Conservation (phyloP, 64 coral and sea anemone genomes). For the Trachythela sp. region DNA sequence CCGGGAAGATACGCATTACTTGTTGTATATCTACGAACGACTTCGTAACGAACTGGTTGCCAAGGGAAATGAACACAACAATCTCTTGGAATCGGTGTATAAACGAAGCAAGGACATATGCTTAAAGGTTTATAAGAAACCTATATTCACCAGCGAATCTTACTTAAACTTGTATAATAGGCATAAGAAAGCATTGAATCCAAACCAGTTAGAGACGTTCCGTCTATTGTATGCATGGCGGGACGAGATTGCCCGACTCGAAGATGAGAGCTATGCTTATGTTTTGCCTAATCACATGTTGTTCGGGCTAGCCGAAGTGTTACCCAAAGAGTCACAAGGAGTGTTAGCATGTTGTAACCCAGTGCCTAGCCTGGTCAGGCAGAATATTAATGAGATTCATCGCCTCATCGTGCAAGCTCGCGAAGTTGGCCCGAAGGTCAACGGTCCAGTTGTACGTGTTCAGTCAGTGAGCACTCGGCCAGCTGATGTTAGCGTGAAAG, state of each 20-base stretch:
- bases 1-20: slow-evolving; percentile 85
- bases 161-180: slow-evolving; percentile 69
- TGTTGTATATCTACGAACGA: slow-evolving; percentile 83
- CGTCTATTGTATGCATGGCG: slow-evolving; percentile 77
- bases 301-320: slow-evolving; percentile 69
- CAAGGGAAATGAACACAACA: slow-evolving; percentile 72
- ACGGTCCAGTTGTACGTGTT: not conserved
- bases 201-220: slow-evolving; percentile 65
- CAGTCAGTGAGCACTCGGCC: not conserved
- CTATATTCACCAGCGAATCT: slow-evolving; percentile 72
- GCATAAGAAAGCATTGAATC: slow-evolving; percentile 69
- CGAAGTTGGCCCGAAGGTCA: slow-evolving; percentile 17
- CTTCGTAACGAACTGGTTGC: slow-evolving; percentile 73
- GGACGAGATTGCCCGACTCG: slow-evolving; percentile 67
- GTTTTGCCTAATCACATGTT: slow-evolving; percentile 94
- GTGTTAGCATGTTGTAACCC: slow-evolving; percentile 96
- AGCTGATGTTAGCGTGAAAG: not conserved
- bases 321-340: slow-evolving; percentile 82
- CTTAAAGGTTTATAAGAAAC: slow-evolving; percentile 92
- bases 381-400: slow-evolving; percentile 82
- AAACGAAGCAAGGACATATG: slow-evolving; percentile 71
- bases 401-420: slow-evolving; percentile 70
- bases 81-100: slow-evolving; percentile 85
- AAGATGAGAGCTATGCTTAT: slow-evolving; percentile 91
- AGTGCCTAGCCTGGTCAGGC: slow-evolving; percentile 82